Base-by-base conservation (phyloP, 2,888 invertebrate species). In the Melanargia galathea region DNA sequence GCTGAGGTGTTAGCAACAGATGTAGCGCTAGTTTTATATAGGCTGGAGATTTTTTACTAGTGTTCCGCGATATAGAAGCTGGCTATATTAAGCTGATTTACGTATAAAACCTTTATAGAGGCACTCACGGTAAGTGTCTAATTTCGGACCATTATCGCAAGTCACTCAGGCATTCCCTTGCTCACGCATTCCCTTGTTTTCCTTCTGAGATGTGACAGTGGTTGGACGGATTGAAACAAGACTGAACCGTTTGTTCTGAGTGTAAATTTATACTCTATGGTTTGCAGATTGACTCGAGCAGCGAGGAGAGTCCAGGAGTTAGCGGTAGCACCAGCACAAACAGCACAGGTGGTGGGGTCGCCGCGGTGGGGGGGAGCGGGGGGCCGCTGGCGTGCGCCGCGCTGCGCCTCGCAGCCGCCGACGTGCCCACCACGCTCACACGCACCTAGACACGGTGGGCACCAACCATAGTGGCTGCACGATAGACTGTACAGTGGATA, bases 351-450 rank as follows among this genome's bases (percentile, higher is more conserved):
- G 7, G 49, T 1, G 49, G 26, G 3, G 26, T 63, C 24, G 48
- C 45, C 45, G 57, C 67, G 33, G 52, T 64, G 56, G 60, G 65
- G 48, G 69, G 72, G 45, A 74, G 78, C 45, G 76, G 65, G 35
- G 58, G 66, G 26, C 76, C 83, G 62, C 80, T 81, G 18, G 80
- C 80, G 26, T 78, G 79, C 77, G 81, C 87, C 38, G 84, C 87
- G 75, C 80, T 85, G 75, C 84, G 86, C 22, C 81, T 86, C 33
- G 84, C 85, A 63, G 83, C 84, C 71, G 83, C 84, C 66, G 79
- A 76, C 67, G 73, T 72, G 63, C 75, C 72, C 71, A 45, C 62
- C 64, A 75, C 75, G 62, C 77, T 71, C 71, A 67, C 77, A 33
- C 73, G 74, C 70, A 70, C 75, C 59, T 76, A 75, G 67, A 64